Percentiles rank a stretch among this genome's conserved stretches.
Conservation (phyloP, 2,888 invertebrate genomes). For the Zonitis immaculata region DNA sequence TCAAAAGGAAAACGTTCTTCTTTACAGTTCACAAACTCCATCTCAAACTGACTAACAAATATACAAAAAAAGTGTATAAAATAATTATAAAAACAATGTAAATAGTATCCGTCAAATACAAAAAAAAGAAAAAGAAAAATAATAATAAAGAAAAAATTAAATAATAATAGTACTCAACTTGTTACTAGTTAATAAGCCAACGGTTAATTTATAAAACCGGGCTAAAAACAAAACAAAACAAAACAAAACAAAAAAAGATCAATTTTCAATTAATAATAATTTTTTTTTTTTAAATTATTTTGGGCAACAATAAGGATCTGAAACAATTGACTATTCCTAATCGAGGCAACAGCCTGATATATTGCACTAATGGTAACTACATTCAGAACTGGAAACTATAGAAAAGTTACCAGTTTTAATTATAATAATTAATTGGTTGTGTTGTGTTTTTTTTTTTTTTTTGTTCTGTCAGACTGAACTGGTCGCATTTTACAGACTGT, state of each 20-base stretch:
- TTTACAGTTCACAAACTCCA: slow-evolving; percentile 43
- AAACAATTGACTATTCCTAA: slow-evolving; percentile 50
- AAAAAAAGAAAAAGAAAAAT: slow-evolving; percentile 42
- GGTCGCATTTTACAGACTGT: slow-evolving; percentile 18
- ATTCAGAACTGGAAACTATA: slow-evolving; percentile 29
- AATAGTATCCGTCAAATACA: slow-evolving; percentile 43
- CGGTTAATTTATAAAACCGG: slow-evolving; percentile 35
- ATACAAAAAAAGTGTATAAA: slow-evolving; percentile 49
- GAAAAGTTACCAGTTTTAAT: slow-evolving; percentile 25
- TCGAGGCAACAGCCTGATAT: slow-evolving; percentile 45
- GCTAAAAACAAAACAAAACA: too few relatives aligned
- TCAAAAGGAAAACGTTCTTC: slow-evolving; percentile 46
- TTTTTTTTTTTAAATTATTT: slow-evolving; percentile 15
- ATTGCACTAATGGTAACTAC: slow-evolving; percentile 51
- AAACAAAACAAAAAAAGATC: slow-evolving; percentile 43
- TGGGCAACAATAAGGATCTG: slow-evolving; percentile 47
- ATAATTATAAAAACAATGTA: slow-evolving; percentile 49
- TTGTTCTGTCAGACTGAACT: slow-evolving; percentile 20
- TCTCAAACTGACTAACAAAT: slow-evolving; percentile 49
- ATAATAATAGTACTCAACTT: slow-evolving; percentile 29
- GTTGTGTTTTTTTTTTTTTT: slow-evolving; percentile 7
- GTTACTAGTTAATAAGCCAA: slow-evolving; percentile 46
- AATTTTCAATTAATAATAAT: slow-evolving; percentile 15
- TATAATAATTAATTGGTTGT: too few relatives aligned
- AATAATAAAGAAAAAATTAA: slow-evolving; percentile 31